phyloP scores from a whole-genome alignment of 2,113 vertebrate genomes.

The Acrocephalus arundinaceus region DNA sequence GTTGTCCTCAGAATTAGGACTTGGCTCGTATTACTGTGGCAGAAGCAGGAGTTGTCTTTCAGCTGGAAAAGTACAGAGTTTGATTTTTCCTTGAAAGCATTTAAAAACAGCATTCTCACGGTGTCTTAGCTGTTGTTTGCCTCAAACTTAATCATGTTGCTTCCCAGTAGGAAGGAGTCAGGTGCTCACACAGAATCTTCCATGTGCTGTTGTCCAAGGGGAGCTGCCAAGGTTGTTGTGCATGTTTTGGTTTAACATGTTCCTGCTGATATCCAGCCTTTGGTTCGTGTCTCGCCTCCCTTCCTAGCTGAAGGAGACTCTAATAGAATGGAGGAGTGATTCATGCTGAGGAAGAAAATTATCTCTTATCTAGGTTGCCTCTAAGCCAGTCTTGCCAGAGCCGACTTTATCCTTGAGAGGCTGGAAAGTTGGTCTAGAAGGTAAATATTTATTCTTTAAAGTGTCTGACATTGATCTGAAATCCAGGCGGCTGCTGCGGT shows the following conservation, averaged over 20 bases:
- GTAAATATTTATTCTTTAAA: constrained; percentile 48
- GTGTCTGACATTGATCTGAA: constrained; percentile 22
- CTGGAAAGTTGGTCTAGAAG: constrained; percentile 35
- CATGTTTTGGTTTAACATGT: not conserved
- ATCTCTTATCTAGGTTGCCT: constrained; percentile 41
- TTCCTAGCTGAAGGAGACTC: not conserved
- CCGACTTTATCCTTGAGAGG: constrained; percentile 45
- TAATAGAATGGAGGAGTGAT: not conserved
- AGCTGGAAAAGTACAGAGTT: constrained; percentile 33
- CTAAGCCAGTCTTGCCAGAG: constrained; percentile 10
- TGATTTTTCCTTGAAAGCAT: constrained; percentile 52
- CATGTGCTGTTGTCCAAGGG: not conserved
- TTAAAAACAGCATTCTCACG: not conserved
- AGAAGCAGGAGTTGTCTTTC: not conserved
- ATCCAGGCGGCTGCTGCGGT: not conserved
- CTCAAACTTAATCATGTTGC: not conserved
- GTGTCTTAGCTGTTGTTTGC: not conserved
- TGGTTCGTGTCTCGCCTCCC: not conserved
- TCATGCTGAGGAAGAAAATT: constrained; percentile 21
- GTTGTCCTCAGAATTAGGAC: not conserved
- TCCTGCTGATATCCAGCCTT: not conserved
- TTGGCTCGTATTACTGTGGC: not conserved
- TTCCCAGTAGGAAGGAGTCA: not conserved
- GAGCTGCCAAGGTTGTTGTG: not conserved
- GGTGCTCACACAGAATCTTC: not conserved